These are phyloP conservation scores for Sinohyriopsis cumingii DNA, from an alignment of 2,888 invertebrate species.

Conservation along the genomic window DNA sequence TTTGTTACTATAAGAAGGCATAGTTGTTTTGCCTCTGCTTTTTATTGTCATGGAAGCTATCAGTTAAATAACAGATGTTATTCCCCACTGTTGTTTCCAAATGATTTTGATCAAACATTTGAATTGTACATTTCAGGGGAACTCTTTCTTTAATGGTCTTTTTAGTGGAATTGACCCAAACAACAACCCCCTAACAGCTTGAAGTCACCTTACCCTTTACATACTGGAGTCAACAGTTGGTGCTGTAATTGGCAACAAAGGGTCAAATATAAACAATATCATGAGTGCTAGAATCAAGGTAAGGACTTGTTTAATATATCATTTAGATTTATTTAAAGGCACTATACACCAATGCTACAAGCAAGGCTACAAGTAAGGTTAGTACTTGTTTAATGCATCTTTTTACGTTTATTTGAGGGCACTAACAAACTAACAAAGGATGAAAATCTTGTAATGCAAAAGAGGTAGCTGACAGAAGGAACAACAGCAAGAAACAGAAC, in stretches of 20 bases:
- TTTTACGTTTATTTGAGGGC: background rate
- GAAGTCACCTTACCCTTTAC: conserved; percentile 62
- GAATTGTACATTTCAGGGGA: too few relatives aligned
- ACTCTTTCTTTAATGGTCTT: conserved; percentile 27
- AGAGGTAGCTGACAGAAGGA: too few relatives aligned
- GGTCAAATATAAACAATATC: conserved; percentile 96
- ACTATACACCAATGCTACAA: background rate
- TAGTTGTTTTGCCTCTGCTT: too few relatives aligned
- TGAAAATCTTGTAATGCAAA: too few relatives aligned
- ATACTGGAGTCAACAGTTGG: conserved; percentile 99
- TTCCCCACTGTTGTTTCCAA: too few relatives aligned
- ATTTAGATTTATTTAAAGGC: background rate
- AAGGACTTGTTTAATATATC: conserved; percentile 14
- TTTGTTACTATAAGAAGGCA: too few relatives aligned
- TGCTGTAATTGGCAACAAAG: conserved; percentile 98
- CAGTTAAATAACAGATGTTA: too few relatives aligned
- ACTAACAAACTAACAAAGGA: background rate
- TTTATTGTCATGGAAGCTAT: too few relatives aligned
- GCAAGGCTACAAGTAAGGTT: background rate
- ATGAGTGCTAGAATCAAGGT: conserved; percentile 82
- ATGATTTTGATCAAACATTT: too few relatives aligned
- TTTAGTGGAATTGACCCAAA: conserved; percentile 38
- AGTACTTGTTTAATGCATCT: background rate
- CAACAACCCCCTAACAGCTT: conserved; percentile 44
- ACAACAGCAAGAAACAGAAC: too few relatives aligned